A percentile compares a stretch with the other conserved stretches of the same genome.
Evolutionary conservation across 1,140 invertebrate species (phyloP).

Genomic region (Telenomus remus): DNA sequence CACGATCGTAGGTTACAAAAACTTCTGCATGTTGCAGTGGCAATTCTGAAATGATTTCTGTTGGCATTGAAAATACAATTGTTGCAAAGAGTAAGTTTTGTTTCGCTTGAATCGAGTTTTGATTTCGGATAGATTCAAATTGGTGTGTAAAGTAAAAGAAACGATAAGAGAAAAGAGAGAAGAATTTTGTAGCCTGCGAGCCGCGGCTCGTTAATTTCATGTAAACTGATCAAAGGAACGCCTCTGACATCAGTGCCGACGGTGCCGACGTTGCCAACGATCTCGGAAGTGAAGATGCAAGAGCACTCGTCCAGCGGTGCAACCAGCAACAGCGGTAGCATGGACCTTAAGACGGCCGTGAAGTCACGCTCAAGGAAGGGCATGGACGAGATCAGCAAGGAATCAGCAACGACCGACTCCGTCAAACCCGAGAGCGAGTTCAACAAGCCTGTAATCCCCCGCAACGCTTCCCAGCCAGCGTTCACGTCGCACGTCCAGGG

Average conservation of each 20-base stretch:
- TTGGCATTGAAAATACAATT: too few relatives aligned
- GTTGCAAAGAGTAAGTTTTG: too few relatives aligned
- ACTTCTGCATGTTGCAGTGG: conserved; percentile 3
- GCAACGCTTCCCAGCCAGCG: conserved; percentile 89
- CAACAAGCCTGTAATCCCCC: conserved; percentile 78
- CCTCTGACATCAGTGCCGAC: conserved; percentile 84
- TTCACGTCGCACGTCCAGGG: conserved; percentile 87
- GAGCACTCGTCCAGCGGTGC: conserved; percentile 79
- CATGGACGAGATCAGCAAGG: conserved; percentile 72
- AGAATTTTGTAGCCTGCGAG: conserved; percentile 33
- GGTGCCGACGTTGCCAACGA: conserved; percentile 89
- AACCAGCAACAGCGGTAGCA: conserved; percentile 74
- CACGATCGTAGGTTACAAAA: conserved; percentile 40
- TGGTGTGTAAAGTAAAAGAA: neutral
- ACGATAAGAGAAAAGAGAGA: neutral
- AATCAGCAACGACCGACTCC: conserved; percentile 11
- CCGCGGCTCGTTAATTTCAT: conserved; percentile 55
- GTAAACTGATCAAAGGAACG: conserved; percentile 75
- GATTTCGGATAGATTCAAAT: too few relatives aligned
- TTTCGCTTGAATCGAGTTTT: too few relatives aligned
- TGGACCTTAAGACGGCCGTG: conserved; percentile 66
- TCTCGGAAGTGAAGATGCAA: conserved; percentile 86
- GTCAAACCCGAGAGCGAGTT: conserved; percentile 71
- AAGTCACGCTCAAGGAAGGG: conserved; percentile 69
- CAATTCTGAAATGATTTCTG: neutral